A percentile compares a stretch with the other conserved stretches of the same genome.
These are phyloP conservation scores for Plebejus melissa DNA, from an alignment of 2,888 invertebrate species.

Conservation along the genomic window DNA sequence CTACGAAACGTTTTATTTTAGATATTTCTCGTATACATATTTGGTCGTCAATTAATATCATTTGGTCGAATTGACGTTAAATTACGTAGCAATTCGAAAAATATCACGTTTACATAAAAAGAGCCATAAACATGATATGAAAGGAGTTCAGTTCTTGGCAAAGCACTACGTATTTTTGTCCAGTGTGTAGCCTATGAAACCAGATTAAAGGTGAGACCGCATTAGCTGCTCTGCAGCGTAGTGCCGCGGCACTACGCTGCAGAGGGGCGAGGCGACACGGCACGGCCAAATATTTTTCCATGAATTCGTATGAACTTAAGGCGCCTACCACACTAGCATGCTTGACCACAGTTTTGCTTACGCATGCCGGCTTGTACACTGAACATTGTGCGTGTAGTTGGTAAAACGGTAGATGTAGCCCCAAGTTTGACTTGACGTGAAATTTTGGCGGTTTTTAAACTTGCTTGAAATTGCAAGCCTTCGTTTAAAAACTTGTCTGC, in stretches of 20 bases:
- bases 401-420: too few relatives aligned
- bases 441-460: too few relatives aligned
- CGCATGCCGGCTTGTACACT: too few relatives aligned
- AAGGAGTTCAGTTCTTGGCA: slow-evolving; percentile 7
- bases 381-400: too few relatives aligned
- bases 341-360: too few relatives aligned
- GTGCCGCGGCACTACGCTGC: background rate
- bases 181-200: slow-evolving; percentile 33
- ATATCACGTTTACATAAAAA: background rate
- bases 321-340: too few relatives aligned
- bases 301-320: background rate
- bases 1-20: too few relatives aligned
- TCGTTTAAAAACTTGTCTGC: too few relatives aligned
- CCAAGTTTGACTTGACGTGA: too few relatives aligned
- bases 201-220: background rate
- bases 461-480: too few relatives aligned
- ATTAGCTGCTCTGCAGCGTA: too few relatives aligned
- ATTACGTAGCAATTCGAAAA: background rate
- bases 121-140: slow-evolving; percentile 2
- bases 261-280: background rate
- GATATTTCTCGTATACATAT: background rate
- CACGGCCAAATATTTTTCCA: background rate
- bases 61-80: background rate
- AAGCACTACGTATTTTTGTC: slow-evolving; percentile 42
- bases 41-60: background rate